These are phyloP conservation scores for Solea solea DNA, from an alignment of 2,113 vertebrate species.

Conservation along the genomic window DNA sequence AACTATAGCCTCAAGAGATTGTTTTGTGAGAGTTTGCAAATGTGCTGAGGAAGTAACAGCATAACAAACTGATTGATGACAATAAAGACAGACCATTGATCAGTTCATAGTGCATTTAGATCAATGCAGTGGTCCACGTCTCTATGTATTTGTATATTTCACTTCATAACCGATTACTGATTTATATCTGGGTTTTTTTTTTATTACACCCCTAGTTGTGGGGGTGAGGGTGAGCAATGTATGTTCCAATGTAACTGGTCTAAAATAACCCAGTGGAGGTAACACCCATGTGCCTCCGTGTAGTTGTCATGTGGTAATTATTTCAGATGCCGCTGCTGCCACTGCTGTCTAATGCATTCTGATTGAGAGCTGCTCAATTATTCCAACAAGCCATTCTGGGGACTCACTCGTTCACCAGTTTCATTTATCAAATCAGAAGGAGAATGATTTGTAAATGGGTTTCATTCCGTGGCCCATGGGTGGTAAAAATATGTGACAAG, in stretches of 20 bases:
- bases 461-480: slow-evolving; percentile 65
- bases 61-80: too few species aligned
- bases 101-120: too few species aligned
- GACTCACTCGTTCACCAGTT: slow-evolving; percentile 56
- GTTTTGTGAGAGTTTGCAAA: too few species aligned
- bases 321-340: slow-evolving; percentile 54
- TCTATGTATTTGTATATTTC: too few species aligned
- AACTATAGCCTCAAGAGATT: too few species aligned
- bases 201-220: too few species aligned
- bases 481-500: slow-evolving; percentile 56
- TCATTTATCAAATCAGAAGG: slow-evolving; percentile 73
- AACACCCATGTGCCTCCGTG: slow-evolving; percentile 52
- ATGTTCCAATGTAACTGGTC: slow-evolving; percentile 51
- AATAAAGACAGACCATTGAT: too few species aligned
- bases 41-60: too few species aligned
- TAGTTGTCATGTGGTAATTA: slow-evolving; percentile 70
- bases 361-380: slow-evolving; percentile 80
- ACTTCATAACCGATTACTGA: too few species aligned
- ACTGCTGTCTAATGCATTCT: slow-evolving; percentile 63
- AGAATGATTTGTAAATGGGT: slow-evolving; percentile 71
- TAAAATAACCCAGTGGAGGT: slow-evolving; percentile 53
- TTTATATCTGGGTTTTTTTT: too few species aligned
- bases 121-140: too few species aligned
- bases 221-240: slow-evolving; percentile 17
- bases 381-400: slow-evolving; percentile 73